These are phyloP conservation scores for Candidula unifasciata DNA, from an alignment of 2,888 invertebrate genomes.

Conservation along the genomic window DNA sequence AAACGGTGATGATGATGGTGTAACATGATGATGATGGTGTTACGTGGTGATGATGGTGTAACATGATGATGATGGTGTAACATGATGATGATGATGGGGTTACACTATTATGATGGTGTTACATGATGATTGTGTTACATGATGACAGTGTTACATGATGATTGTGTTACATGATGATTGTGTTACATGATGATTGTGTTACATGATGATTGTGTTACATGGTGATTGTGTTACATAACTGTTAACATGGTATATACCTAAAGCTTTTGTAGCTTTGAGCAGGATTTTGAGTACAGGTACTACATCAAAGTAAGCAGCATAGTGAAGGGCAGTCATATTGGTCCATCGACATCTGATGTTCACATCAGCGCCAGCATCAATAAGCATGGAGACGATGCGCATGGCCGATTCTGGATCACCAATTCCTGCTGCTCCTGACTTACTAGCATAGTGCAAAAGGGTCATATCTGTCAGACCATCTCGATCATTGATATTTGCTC, in stretches of 20 bases:
- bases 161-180: too few relatives aligned
- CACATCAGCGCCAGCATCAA: slow-evolving; percentile 78
- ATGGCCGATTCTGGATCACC: slow-evolving; percentile 75
- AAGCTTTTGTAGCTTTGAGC: slow-evolving; percentile 73
- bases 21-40: too few relatives aligned
- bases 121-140: too few relatives aligned
- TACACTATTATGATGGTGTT: too few relatives aligned
- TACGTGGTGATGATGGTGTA: too few relatives aligned
- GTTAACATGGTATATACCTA: slow-evolving; percentile 66
- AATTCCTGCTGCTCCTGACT: slow-evolving; percentile 79
- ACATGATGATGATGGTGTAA: too few relatives aligned
- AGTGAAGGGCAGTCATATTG: slow-evolving; percentile 80
- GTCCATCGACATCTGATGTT: slow-evolving; percentile 80
- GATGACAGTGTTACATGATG: too few relatives aligned
- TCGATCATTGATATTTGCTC: slow-evolving; percentile 79
- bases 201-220: too few relatives aligned
- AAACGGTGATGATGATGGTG: too few relatives aligned
- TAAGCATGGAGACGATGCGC: slow-evolving; percentile 68
- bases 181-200: too few relatives aligned
- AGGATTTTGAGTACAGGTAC: slow-evolving; percentile 77
- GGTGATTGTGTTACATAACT: too few relatives aligned
- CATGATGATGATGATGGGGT: too few relatives aligned
- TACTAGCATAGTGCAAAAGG: slow-evolving; percentile 80
- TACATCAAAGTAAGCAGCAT: slow-evolving; percentile 80
- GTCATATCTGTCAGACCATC: slow-evolving; percentile 81